These are phyloP conservation scores for Steinernema khuongi DNA, from an alignment of 1,140 invertebrate species.

Conservation along the genomic window DNA sequence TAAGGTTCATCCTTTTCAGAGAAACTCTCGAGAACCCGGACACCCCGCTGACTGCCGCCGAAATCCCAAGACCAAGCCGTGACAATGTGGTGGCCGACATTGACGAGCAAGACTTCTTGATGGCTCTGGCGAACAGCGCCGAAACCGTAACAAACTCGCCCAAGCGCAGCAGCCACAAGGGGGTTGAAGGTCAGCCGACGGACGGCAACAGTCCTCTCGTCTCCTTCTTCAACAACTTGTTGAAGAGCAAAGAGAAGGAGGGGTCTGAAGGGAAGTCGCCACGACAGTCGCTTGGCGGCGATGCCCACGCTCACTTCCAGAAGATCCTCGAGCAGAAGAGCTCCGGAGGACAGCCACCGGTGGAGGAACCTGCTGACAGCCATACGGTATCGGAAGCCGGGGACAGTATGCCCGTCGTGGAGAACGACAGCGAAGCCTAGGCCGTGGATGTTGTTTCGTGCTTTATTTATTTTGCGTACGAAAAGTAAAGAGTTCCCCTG, in stretches of 20 bases:
- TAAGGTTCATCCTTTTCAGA: not conserved
- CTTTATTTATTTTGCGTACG: not conserved
- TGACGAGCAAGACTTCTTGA: not conserved
- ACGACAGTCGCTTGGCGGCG: not conserved
- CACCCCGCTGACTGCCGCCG: not conserved
- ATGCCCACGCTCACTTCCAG: not conserved
- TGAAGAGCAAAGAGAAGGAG: conserved; percentile 26
- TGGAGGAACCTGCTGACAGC: not conserved
- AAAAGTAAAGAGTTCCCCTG: too few species aligned
- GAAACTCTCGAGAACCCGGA: not conserved
- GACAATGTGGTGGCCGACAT: not conserved
- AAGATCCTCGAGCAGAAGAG: not conserved
- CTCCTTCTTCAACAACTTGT: conserved; percentile 40
- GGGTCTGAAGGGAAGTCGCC: not conserved
- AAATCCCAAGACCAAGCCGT: not conserved
- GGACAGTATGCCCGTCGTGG: not conserved
- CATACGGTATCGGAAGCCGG: not conserved
- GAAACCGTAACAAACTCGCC: not conserved
- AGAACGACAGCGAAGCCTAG: not conserved
- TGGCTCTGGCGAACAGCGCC: not conserved
- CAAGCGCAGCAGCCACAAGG: conserved; percentile 22
- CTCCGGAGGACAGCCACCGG: not conserved
- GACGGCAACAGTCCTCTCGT: conserved; percentile 37
- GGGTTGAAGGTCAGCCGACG: not conserved
- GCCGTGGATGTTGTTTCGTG: not conserved